Base-by-base conservation (phyloP, 1,140 invertebrate genomes). In the Papilio xuthus region DNA sequence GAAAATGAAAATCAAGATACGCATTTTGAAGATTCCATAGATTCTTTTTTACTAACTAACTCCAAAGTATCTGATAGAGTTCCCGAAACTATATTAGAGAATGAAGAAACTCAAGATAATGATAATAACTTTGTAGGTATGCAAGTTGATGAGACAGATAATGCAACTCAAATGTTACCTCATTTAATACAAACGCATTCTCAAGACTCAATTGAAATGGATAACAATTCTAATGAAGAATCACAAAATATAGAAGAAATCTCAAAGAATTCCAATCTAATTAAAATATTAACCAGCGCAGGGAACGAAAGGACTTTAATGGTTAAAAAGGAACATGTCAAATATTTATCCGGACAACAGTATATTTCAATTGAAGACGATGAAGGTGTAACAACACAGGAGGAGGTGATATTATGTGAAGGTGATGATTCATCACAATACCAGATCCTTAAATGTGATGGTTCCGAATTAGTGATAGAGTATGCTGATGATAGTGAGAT, bases 371-470 rank as follows among this genome's bases (percentile, higher is more conserved):
- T 78, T 78, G 85, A 86, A 41, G 83, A 87, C 81, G 85, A 85
- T 53, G 86, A 92, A 73, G 86, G 81, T 26, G 82, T 86, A 28
- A 85, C 89, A n/a, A 84, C 88, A 20, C 90, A 94, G 83, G 88
- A 91, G 77, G 85, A 94, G 86, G 89, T 94, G 0, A 93, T 94
- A 26, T 85, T 90, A 13, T 94, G 89, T 85, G 93, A 94, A 83
- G 92, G 90, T 13, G 92, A 93, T 82, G 93, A 94, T 20, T 78
- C 89, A 20, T 89, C 91, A 8, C 87, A 90, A 56, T 93, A 92
- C 56, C 89, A 94, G 83, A 90, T 94, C 67, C 56, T 94, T 1
- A 94, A 94, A 77, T 92, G 88, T 85, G 92, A 94, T 82, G 91
- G 89, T 1, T 89, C 89, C 1, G 92, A 94, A 69, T 81, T 94